A percentile compares a stretch with the other conserved stretches of the same genome.
Conservation (phyloP, 2,888 invertebrate genomes). For the Torymus aiolomorphi region DNA sequence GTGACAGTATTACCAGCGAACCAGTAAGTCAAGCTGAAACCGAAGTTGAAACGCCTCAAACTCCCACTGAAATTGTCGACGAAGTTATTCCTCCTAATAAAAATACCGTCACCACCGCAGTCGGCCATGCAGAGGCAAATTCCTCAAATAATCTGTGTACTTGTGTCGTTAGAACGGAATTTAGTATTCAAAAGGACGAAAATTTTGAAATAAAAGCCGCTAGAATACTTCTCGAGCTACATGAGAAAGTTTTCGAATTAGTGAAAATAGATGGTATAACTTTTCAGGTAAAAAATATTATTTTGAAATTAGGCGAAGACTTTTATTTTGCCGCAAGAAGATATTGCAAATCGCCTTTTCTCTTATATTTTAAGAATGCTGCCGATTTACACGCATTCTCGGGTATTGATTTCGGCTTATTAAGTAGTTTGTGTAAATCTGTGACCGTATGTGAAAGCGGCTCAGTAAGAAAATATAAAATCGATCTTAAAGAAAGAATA, state of each 20-base stretch:
- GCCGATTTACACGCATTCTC: conserved; percentile 12
- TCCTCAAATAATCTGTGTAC: not conserved
- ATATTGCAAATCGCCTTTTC: conserved; percentile 2
- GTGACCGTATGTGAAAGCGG: not conserved
- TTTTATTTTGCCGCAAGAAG: conserved; percentile 35
- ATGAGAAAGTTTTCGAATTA: conserved; percentile 6
- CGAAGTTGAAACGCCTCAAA: no score
- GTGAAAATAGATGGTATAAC: conserved; percentile 7
- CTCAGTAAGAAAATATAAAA: not conserved
- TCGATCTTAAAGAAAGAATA: conserved; percentile 18
- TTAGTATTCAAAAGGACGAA: not conserved
- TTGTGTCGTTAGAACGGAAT: no score
- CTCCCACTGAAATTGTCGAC: no score
- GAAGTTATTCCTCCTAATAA: no score
- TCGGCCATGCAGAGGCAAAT: no score
- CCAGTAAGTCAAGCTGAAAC: no score
- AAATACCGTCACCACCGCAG: no score
- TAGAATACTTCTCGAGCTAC: conserved; percentile 35
- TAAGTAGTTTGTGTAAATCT: conserved; percentile 4
- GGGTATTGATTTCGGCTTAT: conserved; percentile 12
- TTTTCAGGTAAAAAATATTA: conserved; percentile 10
- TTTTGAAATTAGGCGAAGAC: conserved; percentile 29
- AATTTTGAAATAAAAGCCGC: conserved; percentile 10
- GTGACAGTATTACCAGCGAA: no score
- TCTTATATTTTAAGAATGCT: conserved; percentile 7